Percentiles rank a stretch among this genome's conserved stretches.
phyloP scores from a whole-genome alignment of 2,113 vertebrate species.

The Mastomys coucha region DNA sequence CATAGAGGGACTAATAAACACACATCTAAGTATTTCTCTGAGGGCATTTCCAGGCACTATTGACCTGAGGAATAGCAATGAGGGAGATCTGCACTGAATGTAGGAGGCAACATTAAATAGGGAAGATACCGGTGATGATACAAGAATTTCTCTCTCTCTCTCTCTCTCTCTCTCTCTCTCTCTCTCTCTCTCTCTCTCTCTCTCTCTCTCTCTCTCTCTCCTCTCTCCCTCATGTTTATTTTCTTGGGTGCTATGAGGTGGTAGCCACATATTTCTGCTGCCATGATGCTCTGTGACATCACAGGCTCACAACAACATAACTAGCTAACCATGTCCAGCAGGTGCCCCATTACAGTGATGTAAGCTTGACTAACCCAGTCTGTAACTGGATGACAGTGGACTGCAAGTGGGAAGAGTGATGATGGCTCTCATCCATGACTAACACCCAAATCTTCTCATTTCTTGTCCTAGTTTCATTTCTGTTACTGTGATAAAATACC shows the following conservation, averaged over 20 bases:
- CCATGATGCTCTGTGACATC: not conserved
- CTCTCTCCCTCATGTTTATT: not conserved
- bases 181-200: no score
- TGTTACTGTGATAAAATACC: not conserved
- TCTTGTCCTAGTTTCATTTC: not conserved
- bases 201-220: not conserved
- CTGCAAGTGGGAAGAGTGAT: not conserved
- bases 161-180: not conserved
- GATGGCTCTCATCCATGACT: not conserved
- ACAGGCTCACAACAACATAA: not conserved
- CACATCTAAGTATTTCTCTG: not conserved
- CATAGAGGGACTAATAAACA: not conserved
- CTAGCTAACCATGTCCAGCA: not conserved
- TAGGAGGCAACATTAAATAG: not conserved
- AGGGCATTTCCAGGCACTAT: not conserved
- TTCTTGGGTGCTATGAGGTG: not conserved
- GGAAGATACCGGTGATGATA: accelerated
- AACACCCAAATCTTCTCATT: not conserved
- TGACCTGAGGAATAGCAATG: not conserved
- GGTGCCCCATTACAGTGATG: not conserved
- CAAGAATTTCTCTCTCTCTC: not conserved
- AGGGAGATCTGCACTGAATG: no score
- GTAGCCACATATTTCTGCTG: not conserved
- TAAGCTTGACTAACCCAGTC: not conserved
- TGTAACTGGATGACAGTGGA: not conserved